These are phyloP conservation scores for Cryptomyrus ogoouensis DNA, from an alignment of 2,113 vertebrate species.

Conservation along the genomic window DNA sequence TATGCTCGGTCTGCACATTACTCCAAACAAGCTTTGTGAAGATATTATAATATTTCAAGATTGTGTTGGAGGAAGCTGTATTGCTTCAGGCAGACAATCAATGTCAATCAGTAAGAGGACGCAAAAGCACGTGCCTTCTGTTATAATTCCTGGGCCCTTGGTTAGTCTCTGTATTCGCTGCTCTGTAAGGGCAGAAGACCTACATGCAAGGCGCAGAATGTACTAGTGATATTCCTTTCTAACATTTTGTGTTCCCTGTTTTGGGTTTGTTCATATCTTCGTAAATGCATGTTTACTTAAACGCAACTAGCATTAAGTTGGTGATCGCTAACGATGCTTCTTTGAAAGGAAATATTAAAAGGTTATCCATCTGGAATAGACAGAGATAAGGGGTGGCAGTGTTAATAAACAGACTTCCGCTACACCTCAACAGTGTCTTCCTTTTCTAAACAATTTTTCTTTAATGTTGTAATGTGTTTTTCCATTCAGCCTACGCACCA, in stretches of 20 bases:
- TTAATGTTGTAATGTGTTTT: conserved; percentile 79
- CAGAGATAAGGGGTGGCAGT: conserved; percentile 81
- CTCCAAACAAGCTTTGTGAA: background rate
- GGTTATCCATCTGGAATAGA: conserved; percentile 65
- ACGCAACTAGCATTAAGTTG: background rate
- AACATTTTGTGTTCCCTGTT: background rate
- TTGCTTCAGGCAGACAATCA: background rate
- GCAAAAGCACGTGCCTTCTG: background rate
- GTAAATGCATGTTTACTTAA: background rate
- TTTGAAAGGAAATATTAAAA: conserved; percentile 35
- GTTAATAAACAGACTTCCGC: conserved; percentile 87
- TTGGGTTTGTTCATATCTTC: background rate
- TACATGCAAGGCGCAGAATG: background rate
- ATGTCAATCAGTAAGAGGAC: background rate
- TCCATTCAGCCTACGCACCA: conserved; percentile 67
- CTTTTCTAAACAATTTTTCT: conserved; percentile 82
- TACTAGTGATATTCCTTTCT: background rate
- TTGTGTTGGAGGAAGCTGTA: background rate
- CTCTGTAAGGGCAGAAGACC: background rate
- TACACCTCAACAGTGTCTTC: conserved; percentile 76
- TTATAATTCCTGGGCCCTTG: background rate
- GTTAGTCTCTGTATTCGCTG: background rate
- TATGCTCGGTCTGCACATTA: background rate
- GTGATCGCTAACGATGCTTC: background rate
- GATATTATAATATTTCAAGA: background rate